Percentiles rank a stretch among this genome's conserved stretches.
These are phyloP conservation scores for Aegotheles bennettii DNA, from an alignment of 2,113 vertebrate species.

Conservation along the genomic window DNA sequence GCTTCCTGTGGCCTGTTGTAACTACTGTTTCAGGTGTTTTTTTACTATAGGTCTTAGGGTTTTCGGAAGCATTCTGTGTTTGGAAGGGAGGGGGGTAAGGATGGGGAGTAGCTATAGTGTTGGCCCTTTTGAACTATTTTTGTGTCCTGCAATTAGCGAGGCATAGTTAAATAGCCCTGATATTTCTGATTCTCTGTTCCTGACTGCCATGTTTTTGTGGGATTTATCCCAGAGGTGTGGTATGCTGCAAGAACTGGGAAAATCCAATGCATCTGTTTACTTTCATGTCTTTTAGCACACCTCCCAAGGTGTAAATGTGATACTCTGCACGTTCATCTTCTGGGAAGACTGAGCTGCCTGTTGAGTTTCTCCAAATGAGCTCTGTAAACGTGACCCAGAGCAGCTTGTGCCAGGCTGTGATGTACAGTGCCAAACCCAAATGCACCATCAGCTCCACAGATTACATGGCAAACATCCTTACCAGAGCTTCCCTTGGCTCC, in stretches of 20 bases:
- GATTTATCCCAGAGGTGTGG: not conserved
- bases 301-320: not conserved
- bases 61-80: not conserved
- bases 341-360: not conserved
- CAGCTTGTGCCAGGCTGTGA: not conserved
- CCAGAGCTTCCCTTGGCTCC: slow-evolving; percentile 1
- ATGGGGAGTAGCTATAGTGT: not conserved
- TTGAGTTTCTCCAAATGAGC: not conserved
- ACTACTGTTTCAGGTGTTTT: accelerated
- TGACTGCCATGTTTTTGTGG: accelerated
- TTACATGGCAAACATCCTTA: not conserved
- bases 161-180: not conserved
- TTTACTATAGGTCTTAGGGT: not conserved
- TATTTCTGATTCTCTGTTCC: not conserved
- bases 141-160: not conserved
- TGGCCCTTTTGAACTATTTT: not conserved
- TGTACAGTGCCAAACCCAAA: not conserved
- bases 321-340: not conserved
- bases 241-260: not conserved
- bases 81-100: not conserved
- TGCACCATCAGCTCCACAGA: not conserved
- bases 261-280: not conserved
- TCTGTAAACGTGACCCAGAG: not conserved
- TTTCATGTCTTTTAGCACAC: not conserved
- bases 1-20: not conserved